Evolutionary conservation across 1,140 invertebrate species (phyloP), one percentile per base, ranked within the genome.

Genomic region (Bombus vancouverensis): DNA sequence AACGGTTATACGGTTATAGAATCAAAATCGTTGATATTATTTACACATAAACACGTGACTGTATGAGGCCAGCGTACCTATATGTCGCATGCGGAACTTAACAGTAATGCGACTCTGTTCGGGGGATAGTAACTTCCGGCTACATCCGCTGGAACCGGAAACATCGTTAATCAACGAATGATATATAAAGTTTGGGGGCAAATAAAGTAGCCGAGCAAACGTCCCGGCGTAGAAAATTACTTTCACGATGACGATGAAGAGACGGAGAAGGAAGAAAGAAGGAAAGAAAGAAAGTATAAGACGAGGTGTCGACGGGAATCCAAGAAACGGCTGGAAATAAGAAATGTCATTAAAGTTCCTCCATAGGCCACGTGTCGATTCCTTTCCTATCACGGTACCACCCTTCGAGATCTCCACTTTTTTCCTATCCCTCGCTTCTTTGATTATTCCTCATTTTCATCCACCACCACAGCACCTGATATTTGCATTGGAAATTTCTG

Each of bases 271-370:
- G 25, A 10, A 10, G 75, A 5, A 9, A 1, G 71, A 15, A 25
- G 25, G 37, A 28, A 28, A 44, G 71, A 44, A 44, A 32, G 65
- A 32, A 34, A 70, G 10, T 42, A 32, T 65, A 70, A 73, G 44
- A 59, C 81, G 88, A 74, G 75, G 74, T 42, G 75, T 83, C 71
- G 81, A 42, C 28, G 37, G 37, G 18, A 62, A 28, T 39, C 34
- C 22, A 39, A 77, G 59, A 28, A 77, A 62, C 57, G 75, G 42
- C 34, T 70, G 82, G 83, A 91, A 90, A 89, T 91, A 91, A 91
- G 90, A 91, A 91, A 91, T 91, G 89, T 90, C 90, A 91, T 91
- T 91, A 91, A 92, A 92, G 89, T 90, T 92, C 89, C 86, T 83
- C 57, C 68, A 77, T 74, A 57, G 72, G 39, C 85, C 75, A 59